These are phyloP conservation scores for Psittacula cyanocephala DNA, from an alignment of 2,113 vertebrate genomes.

Conservation along the genomic window DNA sequence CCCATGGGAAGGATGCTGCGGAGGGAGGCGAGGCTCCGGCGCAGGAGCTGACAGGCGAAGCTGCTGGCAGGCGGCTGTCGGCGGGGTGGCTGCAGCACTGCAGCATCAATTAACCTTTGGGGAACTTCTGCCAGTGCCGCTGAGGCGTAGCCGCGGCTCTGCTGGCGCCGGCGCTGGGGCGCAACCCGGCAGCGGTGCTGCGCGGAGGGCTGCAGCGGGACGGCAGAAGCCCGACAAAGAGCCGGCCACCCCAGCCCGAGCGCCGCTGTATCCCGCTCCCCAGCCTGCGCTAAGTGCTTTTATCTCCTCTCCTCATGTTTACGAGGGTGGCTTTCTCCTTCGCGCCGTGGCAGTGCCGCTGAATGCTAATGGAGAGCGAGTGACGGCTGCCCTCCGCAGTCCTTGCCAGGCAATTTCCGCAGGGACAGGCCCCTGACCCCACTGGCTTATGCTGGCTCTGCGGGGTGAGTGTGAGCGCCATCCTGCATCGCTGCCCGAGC, in stretches of 20 bases:
- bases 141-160: neutral
- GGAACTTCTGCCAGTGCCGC: slow-evolving; percentile 31
- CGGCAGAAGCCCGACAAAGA: neutral
- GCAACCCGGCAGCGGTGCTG: neutral
- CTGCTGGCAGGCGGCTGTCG: slow-evolving; percentile 55
- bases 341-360: neutral
- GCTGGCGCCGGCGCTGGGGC: neutral
- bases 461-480: neutral
- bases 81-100: slow-evolving; percentile 48
- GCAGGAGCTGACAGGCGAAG: neutral
- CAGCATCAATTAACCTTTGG: slow-evolving; percentile 69
- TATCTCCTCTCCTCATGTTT: slow-evolving; percentile 50
- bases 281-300: slow-evolving; percentile 35
- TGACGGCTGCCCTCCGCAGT: slow-evolving; percentile 32
- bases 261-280: neutral
- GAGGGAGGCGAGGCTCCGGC: neutral
- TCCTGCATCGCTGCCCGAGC: neutral
- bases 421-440: neutral
- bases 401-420: slow-evolving; percentile 15
- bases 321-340: slow-evolving; percentile 34
- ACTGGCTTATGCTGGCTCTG: neutral
- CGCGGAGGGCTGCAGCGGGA: neutral
- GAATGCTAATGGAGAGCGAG: slow-evolving; percentile 46
- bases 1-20: neutral
- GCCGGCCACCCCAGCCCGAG: slow-evolving; percentile 32